phyloP scores from a whole-genome alignment of 2,113 vertebrate species.

The Anarrhichthys ocellatus region DNA sequence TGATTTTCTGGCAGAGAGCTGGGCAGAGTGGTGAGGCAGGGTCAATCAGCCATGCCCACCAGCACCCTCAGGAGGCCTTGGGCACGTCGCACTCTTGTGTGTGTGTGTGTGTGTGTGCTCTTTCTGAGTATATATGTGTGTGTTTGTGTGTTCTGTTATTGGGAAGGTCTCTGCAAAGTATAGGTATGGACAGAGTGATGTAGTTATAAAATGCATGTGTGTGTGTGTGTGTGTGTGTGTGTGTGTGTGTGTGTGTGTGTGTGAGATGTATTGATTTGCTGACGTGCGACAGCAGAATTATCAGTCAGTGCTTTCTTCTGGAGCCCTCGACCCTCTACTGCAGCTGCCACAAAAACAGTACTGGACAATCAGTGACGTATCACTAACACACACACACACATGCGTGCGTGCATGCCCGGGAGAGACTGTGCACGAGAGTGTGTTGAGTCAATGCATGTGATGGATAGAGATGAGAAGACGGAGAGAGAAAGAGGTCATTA shows the following conservation, averaged over 20 bases:
- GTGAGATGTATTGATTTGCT: constrained; percentile 55
- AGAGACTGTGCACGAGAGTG: not conserved
- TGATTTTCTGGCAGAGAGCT: constrained; percentile 78
- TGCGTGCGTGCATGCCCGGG: no score
- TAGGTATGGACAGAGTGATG: constrained; percentile 52
- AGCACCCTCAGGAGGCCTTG: constrained; percentile 62
- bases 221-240: not conserved
- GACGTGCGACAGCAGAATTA: constrained; percentile 49
- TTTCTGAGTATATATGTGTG: not conserved
- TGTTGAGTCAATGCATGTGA: constrained; percentile 24
- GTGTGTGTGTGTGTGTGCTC: not conserved
- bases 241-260: no score
- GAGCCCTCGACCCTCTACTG: constrained; percentile 9
- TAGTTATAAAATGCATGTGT: constrained; percentile 53
- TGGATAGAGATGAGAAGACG: constrained; percentile 16
- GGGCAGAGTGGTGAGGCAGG: constrained; percentile 74
- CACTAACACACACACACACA: constrained; percentile 2
- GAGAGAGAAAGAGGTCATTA: constrained; percentile 45
- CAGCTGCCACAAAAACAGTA: constrained; percentile 38
- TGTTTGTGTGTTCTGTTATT: constrained; percentile 38
- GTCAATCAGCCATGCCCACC: constrained; percentile 76
- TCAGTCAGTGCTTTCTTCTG: constrained; percentile 45
- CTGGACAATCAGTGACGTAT: constrained; percentile 38
- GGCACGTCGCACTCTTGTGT: not conserved
- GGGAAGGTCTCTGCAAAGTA: constrained; percentile 35